Evolutionary conservation across 2,113 vertebrate species (phyloP).

Genomic region (Cairina moschata): DNA sequence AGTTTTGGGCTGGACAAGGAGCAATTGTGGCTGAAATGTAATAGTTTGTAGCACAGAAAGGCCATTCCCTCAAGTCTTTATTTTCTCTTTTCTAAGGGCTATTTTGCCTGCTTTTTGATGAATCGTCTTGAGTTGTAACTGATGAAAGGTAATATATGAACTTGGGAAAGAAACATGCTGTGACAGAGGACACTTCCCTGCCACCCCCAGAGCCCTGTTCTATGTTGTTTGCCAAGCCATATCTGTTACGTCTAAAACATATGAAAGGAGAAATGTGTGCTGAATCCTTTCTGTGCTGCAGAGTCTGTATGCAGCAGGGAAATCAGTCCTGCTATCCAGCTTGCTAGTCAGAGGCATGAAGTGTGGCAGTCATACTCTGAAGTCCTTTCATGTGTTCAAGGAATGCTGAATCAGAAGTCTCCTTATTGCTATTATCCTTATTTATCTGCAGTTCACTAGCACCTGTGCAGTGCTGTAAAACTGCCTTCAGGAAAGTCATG

Average conservation of each 20-base stretch:
- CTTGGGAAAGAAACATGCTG: not conserved
- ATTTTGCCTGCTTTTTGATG: not conserved
- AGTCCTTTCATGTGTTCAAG: not conserved
- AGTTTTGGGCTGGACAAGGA: not conserved
- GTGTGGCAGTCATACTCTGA: not conserved
- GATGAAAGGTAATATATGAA: not conserved
- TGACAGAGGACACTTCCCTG: not conserved
- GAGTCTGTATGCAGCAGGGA: not conserved
- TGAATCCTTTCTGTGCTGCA: not conserved
- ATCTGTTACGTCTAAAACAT: not conserved
- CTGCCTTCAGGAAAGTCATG: not conserved
- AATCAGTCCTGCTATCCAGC: not conserved
- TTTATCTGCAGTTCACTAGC: conserved; percentile 28
- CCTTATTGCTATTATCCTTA: not conserved
- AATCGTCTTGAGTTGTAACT: not conserved
- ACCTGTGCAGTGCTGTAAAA: conserved; percentile 11
- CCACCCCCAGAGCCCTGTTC: not conserved
- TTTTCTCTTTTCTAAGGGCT: not conserved
- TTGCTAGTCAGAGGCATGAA: not conserved
- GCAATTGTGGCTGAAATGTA: not conserved
- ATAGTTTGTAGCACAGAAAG: not conserved
- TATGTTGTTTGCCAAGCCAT: not conserved
- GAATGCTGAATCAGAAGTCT: not conserved
- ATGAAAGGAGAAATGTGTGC: not conserved
- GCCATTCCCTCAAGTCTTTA: not conserved